Conservation (phyloP, 2,113 vertebrate species). For the Psephotus haematonotus region DNA sequence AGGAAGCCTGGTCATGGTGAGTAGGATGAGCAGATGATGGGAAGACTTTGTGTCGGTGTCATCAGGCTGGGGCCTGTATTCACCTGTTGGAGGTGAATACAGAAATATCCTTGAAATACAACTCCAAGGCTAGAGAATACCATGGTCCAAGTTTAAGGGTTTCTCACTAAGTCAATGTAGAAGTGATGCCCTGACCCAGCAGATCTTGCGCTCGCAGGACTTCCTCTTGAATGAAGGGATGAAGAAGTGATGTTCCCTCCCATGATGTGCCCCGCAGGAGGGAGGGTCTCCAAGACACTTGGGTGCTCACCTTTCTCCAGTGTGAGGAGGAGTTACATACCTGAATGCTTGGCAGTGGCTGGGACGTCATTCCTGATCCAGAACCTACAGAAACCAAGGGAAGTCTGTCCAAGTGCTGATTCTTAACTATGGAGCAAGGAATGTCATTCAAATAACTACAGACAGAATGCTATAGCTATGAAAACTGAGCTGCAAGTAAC, state of each 20-base stretch:
- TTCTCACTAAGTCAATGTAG: neutral
- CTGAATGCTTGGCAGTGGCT: neutral
- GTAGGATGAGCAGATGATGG: neutral
- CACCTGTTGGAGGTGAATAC: neutral
- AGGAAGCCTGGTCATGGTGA: neutral
- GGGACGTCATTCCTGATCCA: neutral
- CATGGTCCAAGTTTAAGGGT: neutral
- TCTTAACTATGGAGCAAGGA: neutral
- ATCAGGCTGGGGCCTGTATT: neutral
- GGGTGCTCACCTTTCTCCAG: rapidly evolving
- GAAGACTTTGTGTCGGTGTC: neutral
- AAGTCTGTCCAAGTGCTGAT: neutral
- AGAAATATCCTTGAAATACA: neutral
- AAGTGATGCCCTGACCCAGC: neutral
- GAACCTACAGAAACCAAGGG: neutral
- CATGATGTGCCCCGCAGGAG: neutral
- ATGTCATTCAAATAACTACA: neutral
- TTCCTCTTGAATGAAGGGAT: neutral
- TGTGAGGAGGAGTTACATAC: neutral
- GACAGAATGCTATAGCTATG: neutral
- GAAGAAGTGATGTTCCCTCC: neutral
- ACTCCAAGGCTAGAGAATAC: neutral
- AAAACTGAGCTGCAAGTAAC: neutral
- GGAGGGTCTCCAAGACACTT: neutral
- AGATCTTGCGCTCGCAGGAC: rapidly evolving